Conservation (phyloP, 2,888 invertebrate genomes). For the Agonopterix arenella region DNA sequence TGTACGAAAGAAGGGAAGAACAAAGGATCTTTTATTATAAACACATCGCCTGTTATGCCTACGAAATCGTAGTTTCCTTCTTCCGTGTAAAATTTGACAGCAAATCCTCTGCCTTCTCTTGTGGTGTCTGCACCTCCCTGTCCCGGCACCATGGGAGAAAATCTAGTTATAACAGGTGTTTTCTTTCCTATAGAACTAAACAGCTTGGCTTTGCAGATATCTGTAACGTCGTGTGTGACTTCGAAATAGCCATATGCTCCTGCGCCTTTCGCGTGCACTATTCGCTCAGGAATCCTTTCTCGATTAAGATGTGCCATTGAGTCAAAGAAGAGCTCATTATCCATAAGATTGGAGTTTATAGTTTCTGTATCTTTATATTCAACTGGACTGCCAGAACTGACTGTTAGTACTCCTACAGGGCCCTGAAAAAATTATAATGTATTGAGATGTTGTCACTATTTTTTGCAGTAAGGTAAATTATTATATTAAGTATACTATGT, state of each 20-base stretch:
- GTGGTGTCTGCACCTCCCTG: conserved; percentile 77
- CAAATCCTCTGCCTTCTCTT: conserved; percentile 54
- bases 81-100: conserved; percentile 38
- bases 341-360: conserved; percentile 8
- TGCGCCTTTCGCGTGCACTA: conserved; percentile 93
- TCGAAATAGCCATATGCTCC: conserved; percentile 64
- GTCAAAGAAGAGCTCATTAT: conserved; percentile 72
- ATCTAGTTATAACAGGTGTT: conserved; percentile 75
- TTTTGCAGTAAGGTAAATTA: too few species aligned
- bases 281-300: conserved; percentile 92
- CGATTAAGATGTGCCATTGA: conserved; percentile 85
- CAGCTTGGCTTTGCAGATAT: conserved; percentile 64
- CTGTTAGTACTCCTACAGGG: conserved; percentile 67
- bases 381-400: conserved; percentile 87
- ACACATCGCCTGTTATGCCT: conserved; percentile 62
- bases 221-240: conserved; percentile 2
- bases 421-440: conserved; percentile 4
- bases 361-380: conserved; percentile 65
- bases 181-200: conserved; percentile 77
- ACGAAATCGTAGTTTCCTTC: conserved; percentile 28
- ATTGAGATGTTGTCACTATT: neutral
- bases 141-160: conserved; percentile 78
- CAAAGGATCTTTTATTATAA: conserved; percentile 72
- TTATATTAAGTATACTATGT: too few species aligned
- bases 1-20: conserved; percentile 71